Evolutionary conservation across 1,140 invertebrate genomes (phyloP).

Genomic region (Bombyx mori): DNA sequence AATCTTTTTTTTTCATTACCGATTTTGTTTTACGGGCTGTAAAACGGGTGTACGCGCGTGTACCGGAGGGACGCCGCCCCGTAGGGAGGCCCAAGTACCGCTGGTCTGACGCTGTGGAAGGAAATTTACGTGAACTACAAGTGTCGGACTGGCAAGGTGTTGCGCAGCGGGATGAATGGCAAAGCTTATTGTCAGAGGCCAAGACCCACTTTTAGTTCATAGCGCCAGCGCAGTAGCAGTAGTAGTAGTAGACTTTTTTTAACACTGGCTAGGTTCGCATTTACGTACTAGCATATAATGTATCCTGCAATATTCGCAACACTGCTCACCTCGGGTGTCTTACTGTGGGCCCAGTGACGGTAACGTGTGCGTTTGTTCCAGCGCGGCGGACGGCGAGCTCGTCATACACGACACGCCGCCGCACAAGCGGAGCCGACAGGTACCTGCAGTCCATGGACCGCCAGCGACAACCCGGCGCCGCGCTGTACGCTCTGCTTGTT

Average conservation of each 20-base stretch:
- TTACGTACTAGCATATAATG: background rate
- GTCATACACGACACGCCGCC: slow-evolving; percentile 59
- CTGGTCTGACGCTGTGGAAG: too few relatives aligned
- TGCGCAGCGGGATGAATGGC: too few relatives aligned
- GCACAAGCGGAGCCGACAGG: slow-evolving; percentile 34
- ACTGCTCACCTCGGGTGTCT: background rate
- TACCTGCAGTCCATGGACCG: background rate
- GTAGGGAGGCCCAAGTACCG: too few relatives aligned
- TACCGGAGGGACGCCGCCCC: too few relatives aligned
- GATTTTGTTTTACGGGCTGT: too few relatives aligned
- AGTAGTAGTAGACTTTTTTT: background rate
- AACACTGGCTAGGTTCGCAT: background rate
- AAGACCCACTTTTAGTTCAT: too few relatives aligned
- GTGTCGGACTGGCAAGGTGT: too few relatives aligned
- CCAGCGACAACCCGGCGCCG: background rate
- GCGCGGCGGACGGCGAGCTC: slow-evolving; percentile 52
- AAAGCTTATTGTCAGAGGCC: too few relatives aligned
- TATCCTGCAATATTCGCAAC: background rate
- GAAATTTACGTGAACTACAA: too few relatives aligned
- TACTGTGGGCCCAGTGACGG: slow-evolving; percentile 21
- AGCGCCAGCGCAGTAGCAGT: too few relatives aligned
- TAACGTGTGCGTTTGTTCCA: slow-evolving; percentile 31
- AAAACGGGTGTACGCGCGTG: too few relatives aligned
- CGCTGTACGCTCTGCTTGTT: background rate
- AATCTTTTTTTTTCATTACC: too few relatives aligned